phyloP scores from a whole-genome alignment of 2,113 vertebrate species.

The Falcunculus frontatus region DNA sequence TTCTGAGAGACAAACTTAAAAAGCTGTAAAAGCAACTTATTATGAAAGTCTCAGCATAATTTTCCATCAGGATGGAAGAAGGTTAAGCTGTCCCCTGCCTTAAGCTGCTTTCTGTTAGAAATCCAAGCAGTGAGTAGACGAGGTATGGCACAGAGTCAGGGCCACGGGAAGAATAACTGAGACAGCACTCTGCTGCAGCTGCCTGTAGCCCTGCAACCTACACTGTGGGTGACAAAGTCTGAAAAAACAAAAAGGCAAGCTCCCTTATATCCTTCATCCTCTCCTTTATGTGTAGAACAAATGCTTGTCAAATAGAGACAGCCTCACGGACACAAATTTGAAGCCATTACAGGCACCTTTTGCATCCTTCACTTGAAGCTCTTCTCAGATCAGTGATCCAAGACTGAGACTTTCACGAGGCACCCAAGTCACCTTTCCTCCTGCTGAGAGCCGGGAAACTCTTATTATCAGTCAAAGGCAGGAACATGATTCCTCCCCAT shows the following conservation, averaged over 20 bases:
- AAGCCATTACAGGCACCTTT: not conserved
- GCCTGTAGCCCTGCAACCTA: not conserved
- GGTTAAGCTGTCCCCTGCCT: constrained; percentile 57
- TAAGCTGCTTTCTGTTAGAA: constrained; percentile 39
- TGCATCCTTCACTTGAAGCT: not conserved
- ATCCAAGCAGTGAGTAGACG: not conserved
- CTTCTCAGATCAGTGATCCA: not conserved
- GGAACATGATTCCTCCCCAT: not conserved
- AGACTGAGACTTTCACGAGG: not conserved
- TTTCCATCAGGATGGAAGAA: constrained; percentile 35
- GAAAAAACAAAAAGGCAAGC: not conserved
- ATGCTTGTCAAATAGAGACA: not conserved
- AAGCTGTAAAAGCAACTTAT: constrained; percentile 54
- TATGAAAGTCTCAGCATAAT: constrained; percentile 59
- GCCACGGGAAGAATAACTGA: not conserved
- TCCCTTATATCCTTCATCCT: not conserved
- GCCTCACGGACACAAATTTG: not conserved
- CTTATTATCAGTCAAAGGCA: not conserved
- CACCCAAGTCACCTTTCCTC: not conserved
- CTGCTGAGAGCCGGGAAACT: not conserved
- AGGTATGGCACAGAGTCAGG: constrained; percentile 28
- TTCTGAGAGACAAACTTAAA: constrained; percentile 30
- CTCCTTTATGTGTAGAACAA: not conserved
- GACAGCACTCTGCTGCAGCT: not conserved
- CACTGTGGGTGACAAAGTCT: not conserved